These are phyloP conservation scores for Phyllotis vaccarum DNA, from an alignment of 2,797 vertebrate genomes.

Conservation along the genomic window DNA sequence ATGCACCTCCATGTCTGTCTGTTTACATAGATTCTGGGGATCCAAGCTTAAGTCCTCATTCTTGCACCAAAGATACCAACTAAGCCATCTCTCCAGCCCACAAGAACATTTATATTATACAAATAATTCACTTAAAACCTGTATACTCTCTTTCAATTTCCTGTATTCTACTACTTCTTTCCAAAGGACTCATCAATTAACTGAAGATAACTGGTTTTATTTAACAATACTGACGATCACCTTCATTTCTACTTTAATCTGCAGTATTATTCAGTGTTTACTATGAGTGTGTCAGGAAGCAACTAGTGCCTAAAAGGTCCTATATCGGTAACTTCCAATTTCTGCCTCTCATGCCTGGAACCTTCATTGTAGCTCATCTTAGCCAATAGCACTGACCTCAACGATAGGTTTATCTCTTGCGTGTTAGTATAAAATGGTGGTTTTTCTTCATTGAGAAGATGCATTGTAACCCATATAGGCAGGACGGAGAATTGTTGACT, in stretches of 20 bases:
- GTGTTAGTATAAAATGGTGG: neutral
- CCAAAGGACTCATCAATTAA: conserved; percentile 11
- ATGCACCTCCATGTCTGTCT: neutral
- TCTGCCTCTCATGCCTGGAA: neutral
- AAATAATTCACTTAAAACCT: neutral
- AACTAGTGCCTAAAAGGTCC: neutral
- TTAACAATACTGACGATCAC: neutral
- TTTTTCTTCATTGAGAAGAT: neutral
- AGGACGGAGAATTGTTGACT: neutral
- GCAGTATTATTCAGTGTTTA: conserved; percentile 24
- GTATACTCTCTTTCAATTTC: neutral
- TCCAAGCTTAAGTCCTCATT: neutral
- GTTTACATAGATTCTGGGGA: neutral
- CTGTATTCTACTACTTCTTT: conserved; percentile 13
- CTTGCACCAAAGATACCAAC: neutral
- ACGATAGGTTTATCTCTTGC: neutral
- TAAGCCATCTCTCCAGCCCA: neutral
- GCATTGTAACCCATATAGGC: neutral
- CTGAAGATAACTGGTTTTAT: conserved; percentile 22
- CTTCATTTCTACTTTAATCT: neutral
- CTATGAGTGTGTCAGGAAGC: neutral
- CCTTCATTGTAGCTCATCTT: neutral
- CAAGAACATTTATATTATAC: neutral
- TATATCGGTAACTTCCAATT: neutral
- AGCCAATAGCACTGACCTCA: neutral